Evolutionary conservation across 2,888 invertebrate genomes (phyloP), one percentile per base, ranked within the genome.

Genomic region (Ochlodes sylvanus): DNA sequence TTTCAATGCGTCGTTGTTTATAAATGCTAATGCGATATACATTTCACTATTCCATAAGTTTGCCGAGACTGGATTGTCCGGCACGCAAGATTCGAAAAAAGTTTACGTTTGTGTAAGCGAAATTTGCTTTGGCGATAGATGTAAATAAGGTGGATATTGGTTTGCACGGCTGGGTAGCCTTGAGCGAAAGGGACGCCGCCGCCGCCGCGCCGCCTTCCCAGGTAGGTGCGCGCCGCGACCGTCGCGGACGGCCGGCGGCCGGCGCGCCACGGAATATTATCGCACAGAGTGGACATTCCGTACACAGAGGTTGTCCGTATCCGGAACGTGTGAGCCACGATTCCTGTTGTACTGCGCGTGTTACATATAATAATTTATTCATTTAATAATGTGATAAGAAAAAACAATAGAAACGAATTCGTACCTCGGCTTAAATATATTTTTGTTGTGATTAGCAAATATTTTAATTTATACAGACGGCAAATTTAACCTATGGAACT

Each of bases 151-250:
- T 72, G 75, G 74, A 76, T 71, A 77, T 76, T 85, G 56, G 82
- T 68, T 65, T 81, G 81, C 67, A 72, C 65, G 66, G 69, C 21
- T n/a, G 55, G 12, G 70, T 83, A 86, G 84, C 89, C 90, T 89
- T 90, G 90, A 82, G 87, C 84, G 89, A 89, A 89, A 89, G 91
- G 89, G 87, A 89, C 89, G 88, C 85, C 77, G 75, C 76, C 76
- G 73, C 75, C 76, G 74, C 75, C 84, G 82, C 81, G 84, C 82
- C 83, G 87, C 83, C 82, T 81, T 81, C 78, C 81, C 87, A 87
- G 89, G 88, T 87, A 89, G 87, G 79, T 75, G 34, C 55, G 55
- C 71, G 61, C 70, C 27, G n/a, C n/a, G n/a, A n/a, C n/a, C n/a
- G 34, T 9, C 65, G 73, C 69, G 75, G 78, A 83, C 85, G 85